Conservation (phyloP, 2,113 vertebrate genomes). For the Setophaga petechia region DNA sequence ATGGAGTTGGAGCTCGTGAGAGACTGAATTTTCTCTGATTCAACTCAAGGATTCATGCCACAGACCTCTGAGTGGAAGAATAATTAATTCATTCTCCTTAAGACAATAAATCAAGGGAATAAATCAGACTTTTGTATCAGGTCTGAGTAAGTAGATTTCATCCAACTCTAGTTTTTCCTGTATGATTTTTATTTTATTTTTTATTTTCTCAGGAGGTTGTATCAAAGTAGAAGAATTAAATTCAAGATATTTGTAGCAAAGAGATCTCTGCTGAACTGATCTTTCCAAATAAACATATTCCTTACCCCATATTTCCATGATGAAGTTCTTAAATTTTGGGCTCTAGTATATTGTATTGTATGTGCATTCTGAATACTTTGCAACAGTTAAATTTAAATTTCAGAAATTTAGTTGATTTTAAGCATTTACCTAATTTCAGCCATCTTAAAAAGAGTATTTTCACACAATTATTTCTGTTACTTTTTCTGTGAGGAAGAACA, state of each 20-base stretch:
- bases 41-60: not conserved
- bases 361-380: not conserved
- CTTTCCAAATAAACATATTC: not conserved
- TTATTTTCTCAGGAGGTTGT: not conserved
- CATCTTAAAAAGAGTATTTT: not conserved
- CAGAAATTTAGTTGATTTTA: not conserved
- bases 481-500: not conserved
- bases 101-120: not conserved
- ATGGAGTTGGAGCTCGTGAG: not conserved
- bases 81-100: not conserved
- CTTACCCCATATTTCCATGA: accelerated
- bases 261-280: not conserved
- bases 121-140: not conserved
- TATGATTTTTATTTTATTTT: not conserved
- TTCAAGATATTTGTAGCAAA: not conserved
- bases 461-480: not conserved
- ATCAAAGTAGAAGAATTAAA: not conserved
- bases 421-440: not conserved
- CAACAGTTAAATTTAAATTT: not conserved
- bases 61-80: not conserved
- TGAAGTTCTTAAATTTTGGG: not conserved
- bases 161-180: not conserved
- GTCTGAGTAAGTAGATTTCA: not conserved
- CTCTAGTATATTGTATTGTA: not conserved
- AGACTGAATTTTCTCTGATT: not conserved